Conservation (phyloP, 2,888 invertebrate species). For the Drosophila buzzatii region DNA sequence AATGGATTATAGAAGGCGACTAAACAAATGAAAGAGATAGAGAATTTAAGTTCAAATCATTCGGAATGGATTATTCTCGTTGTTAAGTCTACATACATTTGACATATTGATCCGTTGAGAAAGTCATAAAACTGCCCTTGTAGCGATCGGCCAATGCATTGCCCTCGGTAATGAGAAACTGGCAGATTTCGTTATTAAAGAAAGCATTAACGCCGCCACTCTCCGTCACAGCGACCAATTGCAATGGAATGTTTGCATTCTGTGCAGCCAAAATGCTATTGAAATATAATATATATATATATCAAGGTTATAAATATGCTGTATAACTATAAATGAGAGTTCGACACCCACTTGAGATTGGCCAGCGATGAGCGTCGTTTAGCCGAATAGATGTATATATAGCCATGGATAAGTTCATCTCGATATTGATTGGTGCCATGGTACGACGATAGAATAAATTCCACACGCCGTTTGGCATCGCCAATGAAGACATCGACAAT, state of each 20-base stretch:
- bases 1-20: slow-evolving; percentile 98
- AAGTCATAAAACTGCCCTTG: slow-evolving; percentile 96
- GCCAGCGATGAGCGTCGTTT: slow-evolving; percentile 97
- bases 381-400: slow-evolving; percentile 97
- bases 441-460: slow-evolving; percentile 96
- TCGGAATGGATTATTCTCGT: not conserved
- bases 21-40: slow-evolving; percentile 82
- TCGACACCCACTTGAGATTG: slow-evolving; percentile 90
- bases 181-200: slow-evolving; percentile 95
- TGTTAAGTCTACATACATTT: slow-evolving; percentile 88
- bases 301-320: not conserved
- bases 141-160: slow-evolving; percentile 95
- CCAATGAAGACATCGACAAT: slow-evolving; percentile 96
- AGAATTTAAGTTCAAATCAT: too few relatives aligned
- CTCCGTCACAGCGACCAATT: slow-evolving; percentile 97
- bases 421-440: slow-evolving; percentile 97
- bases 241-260: slow-evolving; percentile 96
- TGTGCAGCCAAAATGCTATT: slow-evolving; percentile 95
- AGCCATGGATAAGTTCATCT: slow-evolving; percentile 97
- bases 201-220: slow-evolving; percentile 95
- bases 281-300: slow-evolving; percentile 13
- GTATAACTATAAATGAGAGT: not conserved
- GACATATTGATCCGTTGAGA: slow-evolving; percentile 92
- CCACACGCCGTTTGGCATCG: slow-evolving; percentile 94
- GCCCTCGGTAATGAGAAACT: slow-evolving; percentile 96